Conservation (phyloP, 2,797 vertebrate species). For the Enteromius anoplus region DNA sequence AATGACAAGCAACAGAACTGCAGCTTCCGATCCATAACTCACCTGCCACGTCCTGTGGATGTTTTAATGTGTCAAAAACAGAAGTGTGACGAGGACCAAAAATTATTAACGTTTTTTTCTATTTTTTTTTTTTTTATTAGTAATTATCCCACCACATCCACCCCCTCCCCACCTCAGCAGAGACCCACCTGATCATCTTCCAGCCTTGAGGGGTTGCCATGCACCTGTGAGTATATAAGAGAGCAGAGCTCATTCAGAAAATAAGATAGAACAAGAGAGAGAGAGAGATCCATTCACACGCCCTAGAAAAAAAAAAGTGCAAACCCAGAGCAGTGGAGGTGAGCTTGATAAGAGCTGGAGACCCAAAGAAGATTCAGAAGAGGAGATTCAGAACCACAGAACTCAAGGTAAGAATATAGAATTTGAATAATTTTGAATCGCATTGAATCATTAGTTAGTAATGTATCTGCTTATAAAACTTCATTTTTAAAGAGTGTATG, state of each 20-base stretch:
- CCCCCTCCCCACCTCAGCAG: conserved; percentile 17
- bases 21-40: conserved; percentile 36
- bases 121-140: background rate
- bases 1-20: background rate
- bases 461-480: background rate
- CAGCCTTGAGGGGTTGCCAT: conserved; percentile 51
- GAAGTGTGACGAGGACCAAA: background rate
- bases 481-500: background rate
- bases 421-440: background rate
- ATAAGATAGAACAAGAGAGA: conserved; percentile 16
- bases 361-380: background rate
- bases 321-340: conserved; percentile 10
- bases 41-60: background rate
- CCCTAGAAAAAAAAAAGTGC: background rate
- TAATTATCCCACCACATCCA: background rate
- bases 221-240: conserved; percentile 56
- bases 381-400: background rate
- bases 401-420: conserved; percentile 17
- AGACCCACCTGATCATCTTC: conserved; percentile 44
- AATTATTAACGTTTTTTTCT: background rate
- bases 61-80: conserved; percentile 18
- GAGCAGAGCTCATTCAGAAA: conserved; percentile 49
- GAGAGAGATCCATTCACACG: conserved; percentile 30
- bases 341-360: conserved; percentile 19
- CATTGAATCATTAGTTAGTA: background rate